Evolutionary conservation across 2,113 vertebrate species (phyloP).

Genomic region (Oreocharis arfaki): DNA sequence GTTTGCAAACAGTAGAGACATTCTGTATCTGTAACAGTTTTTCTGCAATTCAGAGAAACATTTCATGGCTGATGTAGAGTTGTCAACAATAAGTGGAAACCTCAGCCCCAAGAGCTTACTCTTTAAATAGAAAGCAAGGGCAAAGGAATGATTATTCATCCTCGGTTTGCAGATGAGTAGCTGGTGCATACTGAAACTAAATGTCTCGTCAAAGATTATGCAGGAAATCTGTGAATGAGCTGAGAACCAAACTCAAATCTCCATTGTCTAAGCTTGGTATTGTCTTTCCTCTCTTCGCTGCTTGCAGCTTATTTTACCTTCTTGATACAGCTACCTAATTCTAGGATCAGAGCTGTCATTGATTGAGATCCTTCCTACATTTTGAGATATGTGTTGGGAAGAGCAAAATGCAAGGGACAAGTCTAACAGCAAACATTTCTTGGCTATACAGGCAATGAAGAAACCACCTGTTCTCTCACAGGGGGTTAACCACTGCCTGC

Average conservation of each 20-base stretch:
- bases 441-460: background rate
- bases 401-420: background rate
- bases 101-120: background rate
- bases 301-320: background rate
- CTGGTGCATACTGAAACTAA: slow-evolving; percentile 7
- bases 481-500: background rate
- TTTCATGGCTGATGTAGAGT: slow-evolving; percentile 1
- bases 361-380: background rate
- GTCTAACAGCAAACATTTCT: background rate
- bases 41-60: slow-evolving; percentile 10
- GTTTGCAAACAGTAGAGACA: background rate
- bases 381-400: background rate
- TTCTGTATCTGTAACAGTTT: background rate
- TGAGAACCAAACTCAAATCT: background rate
- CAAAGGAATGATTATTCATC: slow-evolving; percentile 48
- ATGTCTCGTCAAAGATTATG: background rate
- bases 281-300: background rate
- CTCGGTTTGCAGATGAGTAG: slow-evolving; percentile 2
- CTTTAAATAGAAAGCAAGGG: slow-evolving; percentile 49
- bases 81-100: slow-evolving; percentile 31
- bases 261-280: background rate
- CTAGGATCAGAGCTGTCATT: background rate
- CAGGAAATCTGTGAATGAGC: slow-evolving; percentile 10
- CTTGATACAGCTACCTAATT: background rate
- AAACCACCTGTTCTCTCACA: background rate